Conservation (phyloP, 1,140 invertebrate species). For the Helicoverpa armigera region DNA sequence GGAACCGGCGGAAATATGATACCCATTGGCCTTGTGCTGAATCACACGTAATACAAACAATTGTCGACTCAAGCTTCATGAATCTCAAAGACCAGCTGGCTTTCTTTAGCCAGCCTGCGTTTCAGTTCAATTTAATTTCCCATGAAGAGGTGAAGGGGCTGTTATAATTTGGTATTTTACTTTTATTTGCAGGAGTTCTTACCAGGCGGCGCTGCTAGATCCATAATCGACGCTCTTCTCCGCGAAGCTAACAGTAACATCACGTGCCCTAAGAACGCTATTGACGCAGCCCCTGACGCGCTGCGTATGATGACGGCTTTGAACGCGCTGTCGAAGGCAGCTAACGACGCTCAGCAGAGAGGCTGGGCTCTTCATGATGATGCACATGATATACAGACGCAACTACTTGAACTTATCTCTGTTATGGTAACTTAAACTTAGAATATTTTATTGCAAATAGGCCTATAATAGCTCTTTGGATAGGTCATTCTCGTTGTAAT, state of each 20-base stretch:
- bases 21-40: no score
- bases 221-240: conserved; percentile 82
- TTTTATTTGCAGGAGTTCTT: conserved; percentile 74
- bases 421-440: conserved; percentile 92
- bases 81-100: no score
- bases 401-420: conserved; percentile 93
- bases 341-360: conserved; percentile 97
- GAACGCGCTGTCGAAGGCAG: conserved; percentile 93
- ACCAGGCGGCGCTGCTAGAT: conserved; percentile 79
- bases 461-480: no score
- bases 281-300: conserved; percentile 92
- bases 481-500: no score
- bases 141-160: no score
- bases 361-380: conserved; percentile 98
- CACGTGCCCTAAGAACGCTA: conserved; percentile 87
- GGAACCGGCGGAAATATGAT: no score
- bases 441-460: no score
- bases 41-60: no score
- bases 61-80: no score
- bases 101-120: no score
- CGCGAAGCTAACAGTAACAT: conserved; percentile 82
- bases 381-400: conserved; percentile 93
- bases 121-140: no score
- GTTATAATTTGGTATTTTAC: no score
- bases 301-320: conserved; percentile 93